phyloP scores from a whole-genome alignment of 2,797 vertebrate species.

The Fundulus diaphanus region DNA sequence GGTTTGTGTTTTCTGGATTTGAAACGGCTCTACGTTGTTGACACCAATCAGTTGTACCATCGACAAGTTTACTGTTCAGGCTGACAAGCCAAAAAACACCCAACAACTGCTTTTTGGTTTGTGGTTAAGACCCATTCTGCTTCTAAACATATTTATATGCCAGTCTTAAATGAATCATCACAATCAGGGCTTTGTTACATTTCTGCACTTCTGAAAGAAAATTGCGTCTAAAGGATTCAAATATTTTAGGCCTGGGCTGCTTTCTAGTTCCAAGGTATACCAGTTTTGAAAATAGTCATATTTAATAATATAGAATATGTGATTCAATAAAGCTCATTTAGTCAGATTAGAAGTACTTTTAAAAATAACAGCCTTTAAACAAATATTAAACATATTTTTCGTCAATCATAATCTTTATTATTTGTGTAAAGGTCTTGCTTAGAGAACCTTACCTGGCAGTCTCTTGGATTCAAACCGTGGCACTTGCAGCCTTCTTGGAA shows the following conservation, averaged over 20 bases:
- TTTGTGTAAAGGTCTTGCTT: too few species aligned
- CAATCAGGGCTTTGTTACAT: not conserved
- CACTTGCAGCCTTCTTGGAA: too few species aligned
- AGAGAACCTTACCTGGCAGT: too few species aligned
- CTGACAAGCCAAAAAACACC: conserved; percentile 33
- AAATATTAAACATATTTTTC: not conserved
- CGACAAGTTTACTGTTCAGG: conserved; percentile 2
- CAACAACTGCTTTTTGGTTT: conserved; percentile 33
- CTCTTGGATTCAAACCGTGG: too few species aligned
- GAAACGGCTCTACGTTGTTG: conserved; percentile 34
- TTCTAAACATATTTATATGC: conserved; percentile 6
- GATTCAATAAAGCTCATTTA: not conserved
- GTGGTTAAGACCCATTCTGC: conserved; percentile 38
- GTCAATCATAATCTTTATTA: too few species aligned
- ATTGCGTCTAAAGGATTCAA: not conserved
- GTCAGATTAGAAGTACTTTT: not conserved
- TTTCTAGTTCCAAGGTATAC: not conserved
- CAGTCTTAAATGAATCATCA: not conserved
- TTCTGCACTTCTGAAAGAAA: not conserved
- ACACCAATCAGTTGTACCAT: conserved; percentile 36
- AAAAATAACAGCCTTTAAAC: not conserved
- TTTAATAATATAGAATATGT: not conserved
- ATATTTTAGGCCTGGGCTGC: not conserved
- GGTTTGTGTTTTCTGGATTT: conserved; percentile 30
- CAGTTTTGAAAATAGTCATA: not conserved